Base-by-base conservation (phyloP, 2,113 vertebrate species). In the Sclerurus mexicanus region DNA sequence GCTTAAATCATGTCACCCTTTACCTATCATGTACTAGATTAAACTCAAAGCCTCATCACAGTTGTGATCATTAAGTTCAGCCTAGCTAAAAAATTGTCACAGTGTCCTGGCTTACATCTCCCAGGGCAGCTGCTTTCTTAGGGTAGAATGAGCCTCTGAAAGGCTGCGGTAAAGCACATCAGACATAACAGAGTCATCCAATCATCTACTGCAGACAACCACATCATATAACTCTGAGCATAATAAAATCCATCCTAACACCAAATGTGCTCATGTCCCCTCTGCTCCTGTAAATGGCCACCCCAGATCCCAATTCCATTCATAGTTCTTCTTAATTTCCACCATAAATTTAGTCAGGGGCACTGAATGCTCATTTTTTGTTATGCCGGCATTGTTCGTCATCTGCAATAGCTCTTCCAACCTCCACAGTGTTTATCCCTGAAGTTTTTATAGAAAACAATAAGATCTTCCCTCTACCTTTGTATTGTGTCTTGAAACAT, bases 31-130 rank as follows among this genome's bases (percentile, higher is more conserved):
- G 14, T 58, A 33, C 35, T 60, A 42, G 81, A 91, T 87, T 76
- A 94, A 94, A 93, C 59, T 91, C 74, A 93, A 89, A 95, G 50
- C 27, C 59, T 92, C 71, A 95, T 87, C 80, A 64, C 52, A 79
- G 53, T 23, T 64, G 33, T 49, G 53, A 96, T 83, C 90, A 93
- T 93, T 91, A 85, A 82, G 49, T 46, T 91, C 78, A 87, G 17
- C 64, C 53, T 14, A 75, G 53, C 62, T 96, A 75, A 91, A 94
- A 92, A 68, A 81, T 46, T 78, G 53, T 31, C 73, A 44, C 19
- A 67, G 25, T 64, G 50, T 95, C 17, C 63, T 66, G 74, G 31
- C 15, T 79, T 74, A 27, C 15, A 40, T 40, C 28, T 82, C 84
- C 83, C 30, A 49, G 58, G 44, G 55, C 60, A 89, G 27, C 44